phyloP scores from a whole-genome alignment of 2,113 vertebrate species.

The Mustelus asterias region DNA sequence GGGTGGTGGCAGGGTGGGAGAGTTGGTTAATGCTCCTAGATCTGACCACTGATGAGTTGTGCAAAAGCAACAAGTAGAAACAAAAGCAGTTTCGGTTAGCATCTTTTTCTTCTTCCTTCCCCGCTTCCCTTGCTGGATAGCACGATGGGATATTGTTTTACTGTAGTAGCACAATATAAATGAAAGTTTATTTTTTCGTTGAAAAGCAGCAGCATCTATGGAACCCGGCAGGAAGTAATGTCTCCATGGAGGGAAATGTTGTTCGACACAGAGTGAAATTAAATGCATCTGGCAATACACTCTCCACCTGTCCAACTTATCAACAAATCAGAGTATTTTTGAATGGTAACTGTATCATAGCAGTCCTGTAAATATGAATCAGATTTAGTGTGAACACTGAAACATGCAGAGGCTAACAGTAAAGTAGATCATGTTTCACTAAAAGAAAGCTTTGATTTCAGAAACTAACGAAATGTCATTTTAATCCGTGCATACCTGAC shows the following conservation, averaged over 20 bases:
- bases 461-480: not conserved
- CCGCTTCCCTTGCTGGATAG: not conserved
- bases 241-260: not conserved
- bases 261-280: not conserved
- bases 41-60: not conserved
- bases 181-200: not conserved
- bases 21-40: not conserved
- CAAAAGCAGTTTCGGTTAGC: not conserved
- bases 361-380: not conserved
- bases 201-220: not conserved
- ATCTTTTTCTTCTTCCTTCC: not conserved
- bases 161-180: not conserved
- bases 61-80: not conserved
- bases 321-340: not conserved
- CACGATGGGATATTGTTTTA: not conserved
- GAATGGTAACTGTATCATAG: not conserved
- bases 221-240: not conserved
- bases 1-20: not conserved
- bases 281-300: not conserved
- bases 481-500: not conserved
- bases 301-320: too few species aligned
- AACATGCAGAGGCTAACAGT: not conserved
- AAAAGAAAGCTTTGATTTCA: not conserved
- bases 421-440: not conserved
- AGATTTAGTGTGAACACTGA: not conserved